phyloP scores from a whole-genome alignment of 2,888 invertebrate genomes.

The Lepidonotus clava region DNA sequence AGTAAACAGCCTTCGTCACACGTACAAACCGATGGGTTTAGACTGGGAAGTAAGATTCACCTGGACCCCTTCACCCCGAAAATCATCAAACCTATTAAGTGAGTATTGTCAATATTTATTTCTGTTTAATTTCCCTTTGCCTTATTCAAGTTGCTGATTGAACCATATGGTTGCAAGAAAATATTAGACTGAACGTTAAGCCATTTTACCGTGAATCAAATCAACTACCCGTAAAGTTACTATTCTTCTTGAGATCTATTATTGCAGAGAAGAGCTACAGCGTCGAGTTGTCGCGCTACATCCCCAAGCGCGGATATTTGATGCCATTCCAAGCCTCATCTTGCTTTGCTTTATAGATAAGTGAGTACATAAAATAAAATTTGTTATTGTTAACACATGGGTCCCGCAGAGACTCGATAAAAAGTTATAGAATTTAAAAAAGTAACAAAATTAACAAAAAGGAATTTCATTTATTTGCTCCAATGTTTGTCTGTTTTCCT shows the following conservation, averaged over 20 bases:
- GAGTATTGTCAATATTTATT: not conserved
- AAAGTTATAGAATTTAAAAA: too few relatives aligned
- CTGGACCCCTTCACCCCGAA: not conserved
- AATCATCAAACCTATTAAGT: slow-evolving; percentile 40
- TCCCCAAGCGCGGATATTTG: not conserved
- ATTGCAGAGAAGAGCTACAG: not conserved
- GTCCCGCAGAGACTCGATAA: too few relatives aligned
- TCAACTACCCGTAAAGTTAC: too few relatives aligned
- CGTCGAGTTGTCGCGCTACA: not conserved
- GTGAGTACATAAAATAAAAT: too few relatives aligned
- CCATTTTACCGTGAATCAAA: too few relatives aligned
- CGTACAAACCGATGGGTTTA: slow-evolving; percentile 41
- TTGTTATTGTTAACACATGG: too few relatives aligned
- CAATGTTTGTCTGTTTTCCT: too few relatives aligned
- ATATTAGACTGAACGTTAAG: not conserved
- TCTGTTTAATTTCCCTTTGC: not conserved
- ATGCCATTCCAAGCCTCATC: not conserved
- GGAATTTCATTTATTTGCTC: too few relatives aligned
- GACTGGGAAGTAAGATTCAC: not conserved
- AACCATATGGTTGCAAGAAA: too few relatives aligned
- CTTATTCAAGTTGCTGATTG: not conserved
- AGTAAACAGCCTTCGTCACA: not conserved
- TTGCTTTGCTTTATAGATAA: slow-evolving; percentile 6
- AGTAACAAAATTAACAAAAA: too few relatives aligned
- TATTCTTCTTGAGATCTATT: too few relatives aligned